phyloP scores from a whole-genome alignment of 2,113 vertebrate genomes.

The Aptenodytes forsteri region DNA sequence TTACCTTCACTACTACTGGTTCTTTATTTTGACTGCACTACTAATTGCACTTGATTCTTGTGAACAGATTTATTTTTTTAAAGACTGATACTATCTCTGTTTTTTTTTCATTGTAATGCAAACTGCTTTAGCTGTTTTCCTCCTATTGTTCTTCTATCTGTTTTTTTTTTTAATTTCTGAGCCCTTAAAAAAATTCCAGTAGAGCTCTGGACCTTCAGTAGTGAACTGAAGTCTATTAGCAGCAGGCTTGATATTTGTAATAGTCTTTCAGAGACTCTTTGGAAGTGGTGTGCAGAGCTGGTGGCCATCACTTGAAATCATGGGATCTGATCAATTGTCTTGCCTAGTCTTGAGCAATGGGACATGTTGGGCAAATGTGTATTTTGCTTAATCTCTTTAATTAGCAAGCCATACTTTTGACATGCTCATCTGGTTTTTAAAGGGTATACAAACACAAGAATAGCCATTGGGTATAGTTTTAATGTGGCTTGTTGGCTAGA shows the following conservation, averaged over 20 bases:
- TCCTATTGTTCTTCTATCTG: background rate
- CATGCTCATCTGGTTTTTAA: background rate
- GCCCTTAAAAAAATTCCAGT: background rate
- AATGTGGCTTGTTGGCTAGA: background rate
- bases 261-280: background rate
- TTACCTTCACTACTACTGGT: background rate
- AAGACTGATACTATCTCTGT: background rate
- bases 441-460: background rate
- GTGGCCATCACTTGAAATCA: background rate
- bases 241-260: background rate
- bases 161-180: background rate
- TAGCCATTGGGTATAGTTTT: background rate
- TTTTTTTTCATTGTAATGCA: background rate
- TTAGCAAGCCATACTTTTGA: background rate
- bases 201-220: background rate
- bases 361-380: background rate
- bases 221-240: background rate
- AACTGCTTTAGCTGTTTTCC: background rate
- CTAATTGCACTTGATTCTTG: background rate
- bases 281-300: background rate
- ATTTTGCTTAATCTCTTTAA: background rate
- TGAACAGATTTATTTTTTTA: background rate
- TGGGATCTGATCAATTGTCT: background rate
- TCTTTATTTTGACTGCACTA: background rate
- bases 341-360: background rate